Evolutionary conservation across 2,113 vertebrate genomes (phyloP), one percentile per base, ranked within the genome.

Genomic region (Prunella fulvescens): DNA sequence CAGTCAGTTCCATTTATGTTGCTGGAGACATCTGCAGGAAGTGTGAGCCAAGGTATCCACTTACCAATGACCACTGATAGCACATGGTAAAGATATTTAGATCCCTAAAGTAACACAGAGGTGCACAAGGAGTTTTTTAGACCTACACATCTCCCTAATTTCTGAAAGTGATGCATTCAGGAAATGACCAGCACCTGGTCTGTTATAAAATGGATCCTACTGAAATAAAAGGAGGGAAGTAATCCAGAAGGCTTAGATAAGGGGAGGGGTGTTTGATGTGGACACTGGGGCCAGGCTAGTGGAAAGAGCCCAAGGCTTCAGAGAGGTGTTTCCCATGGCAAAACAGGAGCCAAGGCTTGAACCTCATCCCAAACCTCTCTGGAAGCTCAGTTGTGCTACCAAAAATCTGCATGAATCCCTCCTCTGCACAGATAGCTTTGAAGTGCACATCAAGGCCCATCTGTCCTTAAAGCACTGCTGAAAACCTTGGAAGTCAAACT

Each of bases 141-240:
- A 25, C 19, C 56, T n/a, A 8, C 1, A 2, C 10, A 73, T 17
- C 33, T n/a, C 10, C 19, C 2, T 12, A 1, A 14, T 28, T 33
- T 62, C 60, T 61, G 64, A 15, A 69, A 56, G 28, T 11, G 19
- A 12, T 47, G 11, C 0, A 0, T 25, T 45, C 29, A 22, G 37
- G 50, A 69, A 56, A 45, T 48, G 10, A 64, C 37, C 51, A n/a
- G 22, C 17, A 60, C 29, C 24, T 62, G 35, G 14, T 37, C 37
- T 61, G 20, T 56, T 73, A 29, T 17, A 44, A 83, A 44, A 64
- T 31, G 44, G 45, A 24, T 60, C 24, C 6, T 11, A 22, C 14
- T 29, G 60, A 85, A 71, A 76, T 58, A 44, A 78, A 82, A 66
- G 2, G 10, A 53, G 25, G 65, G 23, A 45, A 60, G 48, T 74